Base-by-base conservation (phyloP, 2,888 invertebrate genomes). In the Gortyna flavago region DNA sequence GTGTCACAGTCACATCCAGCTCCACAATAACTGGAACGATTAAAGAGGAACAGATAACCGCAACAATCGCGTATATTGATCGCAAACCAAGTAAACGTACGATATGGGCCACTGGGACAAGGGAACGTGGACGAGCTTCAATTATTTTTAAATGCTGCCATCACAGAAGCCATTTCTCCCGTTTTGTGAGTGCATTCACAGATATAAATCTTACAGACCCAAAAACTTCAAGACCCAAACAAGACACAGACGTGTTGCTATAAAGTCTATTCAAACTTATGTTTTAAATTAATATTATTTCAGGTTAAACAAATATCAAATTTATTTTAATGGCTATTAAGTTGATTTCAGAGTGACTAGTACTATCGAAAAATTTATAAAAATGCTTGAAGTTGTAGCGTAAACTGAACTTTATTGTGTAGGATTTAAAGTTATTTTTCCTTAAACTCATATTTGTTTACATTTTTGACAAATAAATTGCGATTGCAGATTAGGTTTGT, bases 11-110 rank as follows among this genome's bases (percentile, higher is more conserved):
- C 78, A 78, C 57, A 83, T 72, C 29, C 72, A 83, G 78, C 69
- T 57, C 32, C 75, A 59, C 57, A 69, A 59, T 9, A 44, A 61
- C 72, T 48, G 62, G 41, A 8, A 38, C 80, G 67, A 83, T 79
- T 82, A 73, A 78, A 82, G 59, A 70, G 62, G n/a, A 83, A 8
- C 61, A 62, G 77, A 83, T 79, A 83, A 80, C 80, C 80, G n/a
- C 79, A 84, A 73, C 70, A 67, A 76, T 71, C 32, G 35, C 18
- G 57, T 57, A 73, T 85, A 83, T 80, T 48, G 80, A 84, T 72
- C 75, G 61, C 41, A 7, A 38, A 38, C 44, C 32, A 62, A 72
- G 83, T 57, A 74, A 74, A 32, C 48, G 35, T 64, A 21, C 25
- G 69, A 84, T 72, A 59, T 70, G 72, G 85, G 80, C 72, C 72